Evolutionary conservation across 2,888 invertebrate species (phyloP).

Genomic region (Tachystola acroxantha): DNA sequence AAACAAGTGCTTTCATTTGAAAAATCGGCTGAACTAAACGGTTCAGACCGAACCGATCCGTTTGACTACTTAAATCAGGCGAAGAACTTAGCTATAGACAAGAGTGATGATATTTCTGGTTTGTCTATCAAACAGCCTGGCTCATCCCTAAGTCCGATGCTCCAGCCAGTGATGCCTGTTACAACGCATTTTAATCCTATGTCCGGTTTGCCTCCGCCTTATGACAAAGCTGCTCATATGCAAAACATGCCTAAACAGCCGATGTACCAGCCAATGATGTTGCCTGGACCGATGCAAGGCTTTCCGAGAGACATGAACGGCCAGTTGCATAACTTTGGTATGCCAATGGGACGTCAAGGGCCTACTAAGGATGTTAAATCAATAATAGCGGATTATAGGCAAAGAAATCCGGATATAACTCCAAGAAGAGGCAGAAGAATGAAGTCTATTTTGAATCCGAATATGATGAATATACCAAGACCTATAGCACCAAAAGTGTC

Average conservation of each 20-base stretch:
- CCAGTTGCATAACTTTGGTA: slow-evolving; percentile 74
- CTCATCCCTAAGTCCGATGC: slow-evolving; percentile 45
- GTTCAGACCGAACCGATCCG: slow-evolving; percentile 54
- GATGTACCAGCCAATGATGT: slow-evolving; percentile 59
- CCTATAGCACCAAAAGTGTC: slow-evolving; percentile 64
- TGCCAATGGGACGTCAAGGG: slow-evolving; percentile 82
- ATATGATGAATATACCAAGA: slow-evolving; percentile 51
- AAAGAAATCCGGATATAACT: slow-evolving; percentile 85
- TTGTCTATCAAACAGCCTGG: slow-evolving; percentile 59
- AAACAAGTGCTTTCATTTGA: slow-evolving; percentile 80
- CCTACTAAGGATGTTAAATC: slow-evolving; percentile 90
- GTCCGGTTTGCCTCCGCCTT: slow-evolving; percentile 63
- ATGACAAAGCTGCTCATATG: slow-evolving; percentile 65
- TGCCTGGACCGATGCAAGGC: slow-evolving; percentile 57
- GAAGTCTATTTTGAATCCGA: slow-evolving; percentile 70
- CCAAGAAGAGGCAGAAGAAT: slow-evolving; percentile 82
- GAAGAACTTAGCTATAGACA: slow-evolving; percentile 65
- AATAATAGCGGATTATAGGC: slow-evolving; percentile 88
- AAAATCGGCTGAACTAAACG: slow-evolving; percentile 59
- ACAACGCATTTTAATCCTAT: slow-evolving; percentile 61
- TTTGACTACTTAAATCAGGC: slow-evolving; percentile 64
- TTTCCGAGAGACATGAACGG: slow-evolving; percentile 76
- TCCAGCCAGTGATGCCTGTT: slow-evolving; percentile 55
- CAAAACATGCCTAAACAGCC: slow-evolving; percentile 63
- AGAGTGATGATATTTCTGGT: slow-evolving; percentile 70